Conservation (phyloP, 2,888 invertebrate genomes). For the Agrochola circellaris region DNA sequence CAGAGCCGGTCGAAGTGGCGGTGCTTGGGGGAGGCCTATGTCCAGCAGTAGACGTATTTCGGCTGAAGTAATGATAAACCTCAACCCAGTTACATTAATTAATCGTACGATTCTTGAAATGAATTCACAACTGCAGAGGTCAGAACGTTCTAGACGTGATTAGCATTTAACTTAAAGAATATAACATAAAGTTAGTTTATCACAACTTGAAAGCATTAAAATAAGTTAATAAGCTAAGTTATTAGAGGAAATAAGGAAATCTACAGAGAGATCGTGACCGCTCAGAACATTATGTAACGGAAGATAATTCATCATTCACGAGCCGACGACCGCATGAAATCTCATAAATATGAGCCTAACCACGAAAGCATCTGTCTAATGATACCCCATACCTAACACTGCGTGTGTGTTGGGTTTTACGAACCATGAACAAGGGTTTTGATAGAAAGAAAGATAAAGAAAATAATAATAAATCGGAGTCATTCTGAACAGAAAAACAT, state of each 20-base stretch:
- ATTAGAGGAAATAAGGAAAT: slow-evolving; percentile 18
- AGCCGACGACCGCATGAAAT: slow-evolving; percentile 43
- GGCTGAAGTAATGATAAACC: neutral
- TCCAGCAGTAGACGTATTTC: too few relatives aligned
- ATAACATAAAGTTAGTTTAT: neutral
- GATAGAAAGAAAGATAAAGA: too few relatives aligned
- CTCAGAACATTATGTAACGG: slow-evolving; percentile 29
- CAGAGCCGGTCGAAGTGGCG: too few relatives aligned
- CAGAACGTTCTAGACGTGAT: neutral
- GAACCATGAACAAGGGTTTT: neutral
- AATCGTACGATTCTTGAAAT: slow-evolving; percentile 4
- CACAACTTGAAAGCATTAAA: neutral
- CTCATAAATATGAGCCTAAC: slow-evolving; percentile 56
- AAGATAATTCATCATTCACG: slow-evolving; percentile 56
- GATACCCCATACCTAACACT: slow-evolving; percentile 25
- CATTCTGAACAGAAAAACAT: neutral
- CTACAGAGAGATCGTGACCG: slow-evolving; percentile 23
- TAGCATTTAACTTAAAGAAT: neutral
- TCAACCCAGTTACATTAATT: neutral
- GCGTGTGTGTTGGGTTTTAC: slow-evolving; percentile 6
- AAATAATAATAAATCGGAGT: neutral
- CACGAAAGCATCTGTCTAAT: slow-evolving; percentile 44
- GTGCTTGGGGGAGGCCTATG: too few relatives aligned
- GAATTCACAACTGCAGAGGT: neutral
- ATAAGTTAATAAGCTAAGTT: too few relatives aligned